Evolutionary conservation across 2,797 vertebrate genomes (phyloP).

Genomic region (Danio aesculapii): DNA sequence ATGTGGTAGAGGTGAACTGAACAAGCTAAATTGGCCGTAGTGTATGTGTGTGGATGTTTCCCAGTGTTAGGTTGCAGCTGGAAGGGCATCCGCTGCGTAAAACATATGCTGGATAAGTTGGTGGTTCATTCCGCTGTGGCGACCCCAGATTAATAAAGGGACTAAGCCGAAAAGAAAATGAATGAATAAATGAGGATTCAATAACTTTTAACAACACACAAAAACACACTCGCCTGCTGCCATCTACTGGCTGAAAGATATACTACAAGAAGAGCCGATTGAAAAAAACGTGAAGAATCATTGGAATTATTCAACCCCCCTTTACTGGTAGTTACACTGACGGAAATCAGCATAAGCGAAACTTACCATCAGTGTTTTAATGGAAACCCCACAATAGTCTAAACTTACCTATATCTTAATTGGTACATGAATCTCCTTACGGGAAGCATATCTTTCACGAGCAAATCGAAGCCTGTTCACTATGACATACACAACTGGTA

Average conservation of each 20-base stretch:
- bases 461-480: neutral
- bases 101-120: too few species aligned
- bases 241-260: neutral
- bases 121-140: too few species aligned
- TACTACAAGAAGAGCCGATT: neutral
- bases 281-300: neutral
- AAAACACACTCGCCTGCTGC: neutral
- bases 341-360: neutral
- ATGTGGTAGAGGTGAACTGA: too few species aligned
- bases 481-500: neutral
- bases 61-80: too few species aligned
- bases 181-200: too few species aligned
- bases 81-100: too few species aligned
- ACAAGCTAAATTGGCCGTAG: too few species aligned
- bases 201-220: neutral
- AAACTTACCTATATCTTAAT: constrained; percentile 35
- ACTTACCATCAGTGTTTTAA: neutral
- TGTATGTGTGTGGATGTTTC: too few species aligned
- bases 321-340: too few species aligned
- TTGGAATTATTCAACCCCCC: neutral
- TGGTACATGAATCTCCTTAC: constrained; percentile 21
- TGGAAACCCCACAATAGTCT: neutral
- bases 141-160: too few species aligned
- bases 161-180: too few species aligned
- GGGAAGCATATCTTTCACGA: neutral